Evolutionary conservation across 2,113 vertebrate genomes (phyloP), one percentile per base, ranked within the genome.

Genomic region (Dascyllus trimaculatus): DNA sequence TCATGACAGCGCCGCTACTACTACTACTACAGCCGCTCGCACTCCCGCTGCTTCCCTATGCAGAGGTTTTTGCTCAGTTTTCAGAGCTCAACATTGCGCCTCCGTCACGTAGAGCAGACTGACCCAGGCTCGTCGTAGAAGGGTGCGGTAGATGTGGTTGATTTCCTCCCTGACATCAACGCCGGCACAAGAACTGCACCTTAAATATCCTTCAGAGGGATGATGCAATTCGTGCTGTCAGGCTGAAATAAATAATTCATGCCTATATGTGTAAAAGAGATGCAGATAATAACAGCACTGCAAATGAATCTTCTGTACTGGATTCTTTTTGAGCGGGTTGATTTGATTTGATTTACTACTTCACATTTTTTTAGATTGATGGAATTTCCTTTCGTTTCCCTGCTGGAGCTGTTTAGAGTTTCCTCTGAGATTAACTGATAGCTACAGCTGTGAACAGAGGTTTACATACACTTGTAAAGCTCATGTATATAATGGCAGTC

Each of bases 1-100:
- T 82, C 52, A 75, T 82, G 80, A 87, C 82, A 84, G 70, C 78
- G 59, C 52, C 64, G 62, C 69, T 75, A 74, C 72, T 69, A 75
- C 71, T 54, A 25, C 63, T 63, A 35, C 67, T 78, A 48, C 76
- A 54, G 62, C 24, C 1, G 4, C 58, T 71, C 18, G 3, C 19
- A 13, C 48, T 70, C 35, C 71, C 52, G 63, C 40, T 54, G 13
- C 40, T 38, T 35, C 32, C 32, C 9, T 35, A 35, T 61, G 29
- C 62, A 58, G 32, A 71, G 21, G 13, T 15, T 57, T 71, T 58
- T 13, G 22, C 24, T 17, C 46, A 61, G 51, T 43, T 29, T 15
- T 29, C 6, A 6, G 29, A 29, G 29, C 4, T 5, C 29, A 5
- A 5, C 29, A 29, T 29, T 48, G n/a, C 38, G 40, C 3, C 26